phyloP scores from a whole-genome alignment of 2,888 invertebrate genomes.

The Trissoscelio sp. region DNA sequence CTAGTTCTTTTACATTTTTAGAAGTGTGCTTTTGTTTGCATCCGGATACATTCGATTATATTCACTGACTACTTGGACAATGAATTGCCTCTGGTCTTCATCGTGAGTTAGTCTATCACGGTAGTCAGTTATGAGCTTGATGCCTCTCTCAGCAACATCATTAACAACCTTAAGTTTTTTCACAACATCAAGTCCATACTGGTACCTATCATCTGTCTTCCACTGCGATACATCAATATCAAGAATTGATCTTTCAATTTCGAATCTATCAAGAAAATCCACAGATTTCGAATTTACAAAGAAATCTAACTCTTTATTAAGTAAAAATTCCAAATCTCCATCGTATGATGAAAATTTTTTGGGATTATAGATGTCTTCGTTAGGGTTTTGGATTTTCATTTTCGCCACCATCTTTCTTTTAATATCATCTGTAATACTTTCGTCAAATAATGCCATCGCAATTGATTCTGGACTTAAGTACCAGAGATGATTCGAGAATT shows the following conservation, averaged over 20 bases:
- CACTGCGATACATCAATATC: slow-evolving; percentile 41
- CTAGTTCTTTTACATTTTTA: no score
- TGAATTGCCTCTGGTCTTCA: slow-evolving; percentile 55
- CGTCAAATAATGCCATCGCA: slow-evolving; percentile 48
- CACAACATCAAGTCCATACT: slow-evolving; percentile 27
- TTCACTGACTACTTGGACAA: no score
- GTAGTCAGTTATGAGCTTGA: slow-evolving; percentile 37
- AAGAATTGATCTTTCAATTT: slow-evolving; percentile 42
- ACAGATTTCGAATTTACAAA: slow-evolving; percentile 45
- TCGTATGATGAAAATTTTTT: no score
- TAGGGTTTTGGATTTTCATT: no score
- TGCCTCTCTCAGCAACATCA: slow-evolving; percentile 48
- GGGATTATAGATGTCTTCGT: no score
- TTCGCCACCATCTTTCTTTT: slow-evolving; percentile 42
- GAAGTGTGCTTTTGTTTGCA: no score
- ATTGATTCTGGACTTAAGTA: slow-evolving; percentile 57
- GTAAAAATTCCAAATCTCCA: no score
- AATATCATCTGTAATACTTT: slow-evolving; percentile 18
- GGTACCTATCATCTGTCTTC: slow-evolving; percentile 30
- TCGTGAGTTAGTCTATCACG: slow-evolving; percentile 34
- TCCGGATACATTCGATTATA: no score
- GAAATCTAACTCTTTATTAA: slow-evolving; percentile 14
- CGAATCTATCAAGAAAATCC: slow-evolving; percentile 43
- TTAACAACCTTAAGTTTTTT: slow-evolving; percentile 53
- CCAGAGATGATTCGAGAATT: slow-evolving; percentile 58